Evolutionary conservation across 2,113 vertebrate genomes (phyloP).

Genomic region (Otis tarda): DNA sequence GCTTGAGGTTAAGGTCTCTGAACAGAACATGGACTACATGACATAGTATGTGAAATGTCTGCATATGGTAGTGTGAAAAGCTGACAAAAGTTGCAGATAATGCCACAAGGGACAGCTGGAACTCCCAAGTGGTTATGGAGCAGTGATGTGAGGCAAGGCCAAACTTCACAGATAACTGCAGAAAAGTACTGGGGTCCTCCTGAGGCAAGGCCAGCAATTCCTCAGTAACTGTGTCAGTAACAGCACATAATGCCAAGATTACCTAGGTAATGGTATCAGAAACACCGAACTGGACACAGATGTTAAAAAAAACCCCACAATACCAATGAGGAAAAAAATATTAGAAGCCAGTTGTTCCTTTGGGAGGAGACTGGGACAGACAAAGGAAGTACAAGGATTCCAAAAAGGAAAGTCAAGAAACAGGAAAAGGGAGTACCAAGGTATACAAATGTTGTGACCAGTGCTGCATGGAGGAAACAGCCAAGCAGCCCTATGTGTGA

Average conservation of each 20-base stretch:
- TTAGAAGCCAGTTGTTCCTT: not conserved
- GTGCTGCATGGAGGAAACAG: not conserved
- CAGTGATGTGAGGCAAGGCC: not conserved
- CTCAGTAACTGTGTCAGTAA: not conserved
- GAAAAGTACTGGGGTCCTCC: not conserved
- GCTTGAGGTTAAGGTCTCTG: not conserved
- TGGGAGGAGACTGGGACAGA: not conserved
- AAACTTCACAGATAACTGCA: not conserved
- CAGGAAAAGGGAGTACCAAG: not conserved
- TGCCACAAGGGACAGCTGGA: not conserved
- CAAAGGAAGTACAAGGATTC: not conserved
- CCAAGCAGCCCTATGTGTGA: not conserved
- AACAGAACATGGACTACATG: rapidly evolving
- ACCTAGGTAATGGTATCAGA: not conserved
- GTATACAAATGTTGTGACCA: not conserved
- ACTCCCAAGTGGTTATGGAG: not conserved
- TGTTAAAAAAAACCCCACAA: rapidly evolving
- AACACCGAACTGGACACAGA: not conserved
- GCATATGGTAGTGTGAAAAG: not conserved
- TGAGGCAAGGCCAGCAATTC: not conserved
- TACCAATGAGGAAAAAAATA: not conserved
- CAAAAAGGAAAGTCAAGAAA: not conserved
- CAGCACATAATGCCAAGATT: not conserved
- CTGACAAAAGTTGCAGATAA: not conserved
- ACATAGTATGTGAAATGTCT: not conserved